A percentile compares a stretch with the other conserved stretches of the same genome.
Conservation (phyloP, 2,797 vertebrate genomes). For the Sarcoramphus papa region DNA sequence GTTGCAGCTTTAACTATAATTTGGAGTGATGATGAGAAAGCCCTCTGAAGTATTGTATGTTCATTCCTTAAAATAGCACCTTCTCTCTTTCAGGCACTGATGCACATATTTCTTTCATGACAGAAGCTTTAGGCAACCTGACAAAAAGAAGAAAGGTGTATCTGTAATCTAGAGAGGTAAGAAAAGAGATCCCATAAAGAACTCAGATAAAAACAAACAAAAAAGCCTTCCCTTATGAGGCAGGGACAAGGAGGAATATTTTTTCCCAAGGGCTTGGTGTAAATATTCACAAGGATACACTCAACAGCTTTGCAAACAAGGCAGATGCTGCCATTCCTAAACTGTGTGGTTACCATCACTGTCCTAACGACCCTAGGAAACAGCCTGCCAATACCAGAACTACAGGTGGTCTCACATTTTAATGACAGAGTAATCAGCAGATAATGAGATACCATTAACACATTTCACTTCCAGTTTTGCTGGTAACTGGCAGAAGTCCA, state of each 20-base stretch:
- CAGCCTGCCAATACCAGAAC: neutral
- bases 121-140: neutral
- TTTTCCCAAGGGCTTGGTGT: neutral
- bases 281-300: neutral
- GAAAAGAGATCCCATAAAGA: neutral
- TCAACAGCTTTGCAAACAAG: neutral
- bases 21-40: neutral
- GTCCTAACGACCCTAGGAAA: neutral
- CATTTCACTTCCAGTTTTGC: neutral
- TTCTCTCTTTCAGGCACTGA: neutral
- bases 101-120: neutral
- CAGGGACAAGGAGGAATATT: neutral
- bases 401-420: constrained; percentile 19
- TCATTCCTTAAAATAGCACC: neutral
- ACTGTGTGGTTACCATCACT: neutral
- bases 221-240: neutral
- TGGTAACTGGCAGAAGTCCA: neutral
- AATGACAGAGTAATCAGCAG: constrained; percentile 4
- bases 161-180: neutral
- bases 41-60: neutral
- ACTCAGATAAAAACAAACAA: neutral
- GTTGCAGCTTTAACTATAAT: neutral
- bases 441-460: constrained; percentile 32
- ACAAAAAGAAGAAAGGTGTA: neutral
- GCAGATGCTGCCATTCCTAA: neutral